Evolutionary conservation across 2,113 vertebrate species (phyloP).

Genomic region (Ciconia maguari): DNA sequence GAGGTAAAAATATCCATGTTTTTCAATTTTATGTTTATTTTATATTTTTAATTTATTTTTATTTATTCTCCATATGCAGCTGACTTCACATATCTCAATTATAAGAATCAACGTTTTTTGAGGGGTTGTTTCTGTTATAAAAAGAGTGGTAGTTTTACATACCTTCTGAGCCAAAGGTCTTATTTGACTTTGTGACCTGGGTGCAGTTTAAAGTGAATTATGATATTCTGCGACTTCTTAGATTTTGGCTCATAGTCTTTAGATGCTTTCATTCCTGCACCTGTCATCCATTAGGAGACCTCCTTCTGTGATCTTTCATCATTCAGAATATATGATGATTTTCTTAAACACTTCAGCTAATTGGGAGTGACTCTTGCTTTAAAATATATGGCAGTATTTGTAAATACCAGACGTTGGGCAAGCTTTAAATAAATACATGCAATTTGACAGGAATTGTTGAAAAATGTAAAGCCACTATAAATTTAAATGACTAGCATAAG

Average conservation of each 20-base stretch:
- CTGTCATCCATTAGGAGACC: constrained; percentile 88
- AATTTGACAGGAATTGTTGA: constrained; percentile 55
- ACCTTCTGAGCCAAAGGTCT: background rate
- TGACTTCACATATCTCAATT: background rate
- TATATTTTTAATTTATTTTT: background rate
- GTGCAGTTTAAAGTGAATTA: constrained; percentile 51
- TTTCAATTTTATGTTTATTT: background rate
- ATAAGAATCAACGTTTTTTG: background rate
- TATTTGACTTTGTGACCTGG: constrained; percentile 61
- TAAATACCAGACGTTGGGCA: background rate
- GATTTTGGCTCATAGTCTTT: constrained; percentile 73
- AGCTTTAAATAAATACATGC: constrained; percentile 45
- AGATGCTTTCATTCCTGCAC: constrained; percentile 81
- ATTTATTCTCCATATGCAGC: background rate
- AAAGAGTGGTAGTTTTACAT: background rate
- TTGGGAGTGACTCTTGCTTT: constrained; percentile 77
- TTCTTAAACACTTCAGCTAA: constrained; percentile 80
- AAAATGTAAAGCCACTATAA: background rate
- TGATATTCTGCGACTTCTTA: constrained; percentile 52
- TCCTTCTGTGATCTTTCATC: constrained; percentile 87
- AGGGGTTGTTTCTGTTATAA: background rate
- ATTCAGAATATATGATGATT: constrained; percentile 85
- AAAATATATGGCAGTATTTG: constrained; percentile 64
- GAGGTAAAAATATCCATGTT: background rate
- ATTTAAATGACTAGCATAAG: background rate